These are phyloP conservation scores for Rhopalosiphum nymphaeae DNA, from an alignment of 2,888 invertebrate species.

Conservation along the genomic window DNA sequence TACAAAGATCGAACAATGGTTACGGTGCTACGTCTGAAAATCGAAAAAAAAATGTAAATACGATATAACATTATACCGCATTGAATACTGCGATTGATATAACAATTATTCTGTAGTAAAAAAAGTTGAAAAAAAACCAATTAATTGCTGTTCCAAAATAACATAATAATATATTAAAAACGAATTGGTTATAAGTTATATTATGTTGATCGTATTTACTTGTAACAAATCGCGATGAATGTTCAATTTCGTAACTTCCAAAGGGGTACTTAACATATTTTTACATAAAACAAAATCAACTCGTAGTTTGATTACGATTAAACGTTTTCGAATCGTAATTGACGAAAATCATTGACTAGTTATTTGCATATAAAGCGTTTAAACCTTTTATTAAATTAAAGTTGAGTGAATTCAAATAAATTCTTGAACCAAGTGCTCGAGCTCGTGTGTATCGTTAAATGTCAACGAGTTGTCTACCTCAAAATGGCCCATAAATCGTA, in stretches of 20 bases:
- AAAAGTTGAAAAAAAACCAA: neutral
- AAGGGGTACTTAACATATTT: neutral
- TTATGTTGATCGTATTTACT: neutral
- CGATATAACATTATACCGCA: neutral
- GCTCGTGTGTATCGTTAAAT: neutral
- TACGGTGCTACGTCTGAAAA: neutral
- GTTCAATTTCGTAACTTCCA: neutral
- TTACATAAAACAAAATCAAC: constrained; percentile 11
- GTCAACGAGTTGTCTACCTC: neutral
- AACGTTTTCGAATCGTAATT: neutral
- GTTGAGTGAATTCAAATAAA: neutral
- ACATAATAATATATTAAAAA: neutral
- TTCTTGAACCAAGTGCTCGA: neutral
- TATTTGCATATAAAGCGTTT: neutral
- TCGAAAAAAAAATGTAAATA: neutral
- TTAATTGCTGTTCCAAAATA: neutral
- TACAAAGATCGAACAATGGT: neutral
- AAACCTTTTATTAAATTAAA: constrained; percentile 1
- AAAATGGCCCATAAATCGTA: neutral
- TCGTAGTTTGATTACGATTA: neutral
- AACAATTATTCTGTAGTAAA: neutral
- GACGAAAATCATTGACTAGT: neutral
- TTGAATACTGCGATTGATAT: neutral
- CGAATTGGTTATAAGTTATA: neutral
- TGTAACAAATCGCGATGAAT: neutral